Conservation (phyloP, 2,888 invertebrate species). For the Agrochola litura region DNA sequence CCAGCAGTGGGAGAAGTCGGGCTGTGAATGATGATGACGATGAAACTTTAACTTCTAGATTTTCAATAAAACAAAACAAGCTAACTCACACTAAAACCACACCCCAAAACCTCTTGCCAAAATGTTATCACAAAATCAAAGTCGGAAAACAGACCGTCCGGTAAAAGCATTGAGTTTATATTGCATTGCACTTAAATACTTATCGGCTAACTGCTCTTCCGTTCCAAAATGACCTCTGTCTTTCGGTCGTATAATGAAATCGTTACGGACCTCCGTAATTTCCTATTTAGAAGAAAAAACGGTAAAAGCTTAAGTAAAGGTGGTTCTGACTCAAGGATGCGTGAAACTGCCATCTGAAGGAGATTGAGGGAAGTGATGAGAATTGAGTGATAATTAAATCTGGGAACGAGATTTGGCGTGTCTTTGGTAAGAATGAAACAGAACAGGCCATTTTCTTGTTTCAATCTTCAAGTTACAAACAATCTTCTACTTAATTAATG, state of each 20-base stretch:
- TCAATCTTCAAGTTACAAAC: neutral
- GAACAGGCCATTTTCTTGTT: neutral
- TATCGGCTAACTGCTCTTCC: conserved; percentile 55
- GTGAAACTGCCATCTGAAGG: conserved; percentile 39
- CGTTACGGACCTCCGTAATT: conserved; percentile 56
- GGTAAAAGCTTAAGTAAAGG: conserved; percentile 43
- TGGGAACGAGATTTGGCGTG: neutral
- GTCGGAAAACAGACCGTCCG: conserved; percentile 56
- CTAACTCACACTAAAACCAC: conserved; percentile 39
- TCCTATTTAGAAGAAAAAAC: conserved; percentile 57
- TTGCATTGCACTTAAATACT: conserved; percentile 55
- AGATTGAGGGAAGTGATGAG: conserved; percentile 8
- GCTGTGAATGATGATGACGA: no score
- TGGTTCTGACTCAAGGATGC: conserved; percentile 48
- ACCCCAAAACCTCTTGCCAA: conserved; percentile 52
- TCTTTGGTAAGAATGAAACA: neutral
- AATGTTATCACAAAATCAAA: conserved; percentile 62
- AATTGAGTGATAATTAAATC: conserved; percentile 32
- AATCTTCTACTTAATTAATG: neutral
- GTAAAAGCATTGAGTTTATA: conserved; percentile 59
- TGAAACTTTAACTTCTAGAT: no score
- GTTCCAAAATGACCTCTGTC: conserved; percentile 57
- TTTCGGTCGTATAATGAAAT: conserved; percentile 59
- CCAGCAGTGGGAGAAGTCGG: no score
- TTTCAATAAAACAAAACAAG: neutral